Percentiles rank a stretch among this genome's conserved stretches.
Evolutionary conservation across 2,888 invertebrate species (phyloP).

Genomic region (Entomobrya proxima): DNA sequence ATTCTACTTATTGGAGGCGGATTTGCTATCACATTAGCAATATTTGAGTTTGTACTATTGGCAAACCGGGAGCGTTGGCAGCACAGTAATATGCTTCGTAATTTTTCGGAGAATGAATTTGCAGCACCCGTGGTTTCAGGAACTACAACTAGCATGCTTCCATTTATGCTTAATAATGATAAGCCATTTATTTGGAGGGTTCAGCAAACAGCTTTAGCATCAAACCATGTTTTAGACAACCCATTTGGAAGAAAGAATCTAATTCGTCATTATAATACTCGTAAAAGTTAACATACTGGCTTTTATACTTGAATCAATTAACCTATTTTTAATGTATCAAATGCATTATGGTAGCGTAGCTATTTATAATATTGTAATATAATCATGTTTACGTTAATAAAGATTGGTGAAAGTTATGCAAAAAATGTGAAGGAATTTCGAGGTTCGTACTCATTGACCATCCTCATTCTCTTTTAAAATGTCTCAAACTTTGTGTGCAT

Average conservation of each 20-base stretch:
- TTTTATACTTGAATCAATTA: too few species aligned
- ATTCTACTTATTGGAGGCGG: conserved; percentile 66
- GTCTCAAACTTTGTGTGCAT: too few species aligned
- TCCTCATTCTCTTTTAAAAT: too few species aligned
- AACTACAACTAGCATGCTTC: conserved; percentile 3
- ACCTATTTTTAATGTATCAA: too few species aligned
- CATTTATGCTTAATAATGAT: neutral
- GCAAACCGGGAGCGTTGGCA: neutral
- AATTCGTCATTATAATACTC: neutral
- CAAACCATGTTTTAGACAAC: neutral
- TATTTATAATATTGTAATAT: too few species aligned
- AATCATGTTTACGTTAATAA: too few species aligned
- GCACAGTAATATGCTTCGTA: neutral
- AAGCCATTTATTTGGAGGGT: conserved; percentile 4
- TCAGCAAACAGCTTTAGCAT: neutral
- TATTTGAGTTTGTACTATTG: conserved; percentile 53
- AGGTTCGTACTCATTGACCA: too few species aligned
- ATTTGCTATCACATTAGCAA: conserved; percentile 54
- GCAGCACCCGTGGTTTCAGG: conserved; percentile 35
- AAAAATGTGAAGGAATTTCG: too few species aligned
- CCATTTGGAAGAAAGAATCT: neutral
- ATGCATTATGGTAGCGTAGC: too few species aligned
- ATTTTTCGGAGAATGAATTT: conserved; percentile 14
- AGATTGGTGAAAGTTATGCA: too few species aligned
- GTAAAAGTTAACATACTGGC: too few species aligned